phyloP scores from a whole-genome alignment of 2,113 vertebrate genomes.

The Apteryx owenii region DNA sequence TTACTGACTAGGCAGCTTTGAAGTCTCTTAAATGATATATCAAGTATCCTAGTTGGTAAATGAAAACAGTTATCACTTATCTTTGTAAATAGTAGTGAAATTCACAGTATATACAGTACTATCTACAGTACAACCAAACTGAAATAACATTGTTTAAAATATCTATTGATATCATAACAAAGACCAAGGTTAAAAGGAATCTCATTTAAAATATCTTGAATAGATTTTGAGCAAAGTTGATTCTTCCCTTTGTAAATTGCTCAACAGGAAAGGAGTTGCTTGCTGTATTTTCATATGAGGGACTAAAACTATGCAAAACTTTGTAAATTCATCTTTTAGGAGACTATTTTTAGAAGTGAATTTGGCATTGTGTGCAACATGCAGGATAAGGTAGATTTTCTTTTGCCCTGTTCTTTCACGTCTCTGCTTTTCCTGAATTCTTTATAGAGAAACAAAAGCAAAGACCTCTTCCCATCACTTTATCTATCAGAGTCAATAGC shows the following conservation, averaged over 20 bases:
- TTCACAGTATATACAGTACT: background rate
- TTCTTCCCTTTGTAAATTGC: background rate
- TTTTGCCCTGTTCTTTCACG: background rate
- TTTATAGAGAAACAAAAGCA: background rate
- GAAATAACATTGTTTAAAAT: background rate
- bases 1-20: constrained; percentile 4
- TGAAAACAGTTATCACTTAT: background rate
- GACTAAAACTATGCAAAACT: background rate
- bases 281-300: background rate
- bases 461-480: background rate
- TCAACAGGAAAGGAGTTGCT: background rate
- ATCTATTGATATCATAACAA: background rate
- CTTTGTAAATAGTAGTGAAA: background rate
- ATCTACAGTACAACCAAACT: background rate
- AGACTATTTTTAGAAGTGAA: background rate
- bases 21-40: constrained; percentile 14
- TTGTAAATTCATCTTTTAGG: background rate
- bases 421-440: background rate
- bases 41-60: background rate
- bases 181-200: background rate
- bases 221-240: background rate
- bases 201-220: background rate
- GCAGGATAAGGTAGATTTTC: background rate
- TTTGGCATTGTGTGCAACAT: background rate
- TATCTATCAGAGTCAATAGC: background rate